phyloP scores from a whole-genome alignment of 2,888 invertebrate genomes.

The Tipula unca region DNA sequence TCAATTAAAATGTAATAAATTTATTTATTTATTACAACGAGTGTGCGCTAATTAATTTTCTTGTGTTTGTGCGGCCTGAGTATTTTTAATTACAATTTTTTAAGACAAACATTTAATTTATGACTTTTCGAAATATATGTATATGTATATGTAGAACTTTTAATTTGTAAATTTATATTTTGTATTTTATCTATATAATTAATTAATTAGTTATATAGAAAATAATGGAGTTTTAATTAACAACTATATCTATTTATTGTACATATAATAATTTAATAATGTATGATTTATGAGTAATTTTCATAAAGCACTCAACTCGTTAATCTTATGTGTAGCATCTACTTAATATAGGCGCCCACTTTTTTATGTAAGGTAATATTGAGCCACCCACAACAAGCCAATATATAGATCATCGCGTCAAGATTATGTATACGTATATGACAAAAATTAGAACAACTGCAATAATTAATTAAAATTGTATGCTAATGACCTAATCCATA shows the following conservation, averaged over 20 bases:
- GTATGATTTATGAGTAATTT: neutral
- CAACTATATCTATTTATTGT: neutral
- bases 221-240: neutral
- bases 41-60: neutral
- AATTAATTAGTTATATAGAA: neutral
- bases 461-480: neutral
- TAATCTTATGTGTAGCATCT: neutral
- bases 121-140: neutral
- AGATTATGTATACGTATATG: neutral
- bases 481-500: neutral
- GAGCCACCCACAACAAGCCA: neutral
- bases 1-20: slow-evolving; percentile 8
- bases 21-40: slow-evolving; percentile 8
- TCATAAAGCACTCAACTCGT: neutral
- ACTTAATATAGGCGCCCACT: neutral
- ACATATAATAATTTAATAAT: neutral
- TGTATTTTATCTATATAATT: neutral
- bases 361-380: neutral
- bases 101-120: neutral
- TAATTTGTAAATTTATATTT: neutral
- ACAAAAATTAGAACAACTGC: neutral
- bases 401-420: neutral
- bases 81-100: neutral
- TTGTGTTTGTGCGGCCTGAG: neutral
- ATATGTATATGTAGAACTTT: neutral